Percentiles rank a stretch among this genome's conserved stretches.
Conservation (phyloP, 2,113 vertebrate genomes). For the Pygoscelis adeliae region DNA sequence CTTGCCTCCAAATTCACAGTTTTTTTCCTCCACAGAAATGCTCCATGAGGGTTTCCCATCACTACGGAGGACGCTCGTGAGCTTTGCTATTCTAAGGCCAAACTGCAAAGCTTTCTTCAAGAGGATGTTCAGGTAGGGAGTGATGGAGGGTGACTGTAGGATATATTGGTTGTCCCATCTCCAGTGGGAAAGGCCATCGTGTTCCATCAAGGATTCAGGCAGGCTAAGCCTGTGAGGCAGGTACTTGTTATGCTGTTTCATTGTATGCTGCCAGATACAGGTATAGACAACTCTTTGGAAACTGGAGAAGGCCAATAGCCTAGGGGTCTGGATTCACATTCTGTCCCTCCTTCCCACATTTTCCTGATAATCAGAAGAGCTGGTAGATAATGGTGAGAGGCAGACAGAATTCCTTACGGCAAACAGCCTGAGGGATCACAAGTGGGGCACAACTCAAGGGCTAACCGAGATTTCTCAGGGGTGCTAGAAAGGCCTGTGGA, state of each 20-base stretch:
- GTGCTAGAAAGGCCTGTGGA: not conserved
- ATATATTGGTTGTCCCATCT: not conserved
- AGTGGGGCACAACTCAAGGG: not conserved
- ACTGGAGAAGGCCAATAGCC: slow-evolving; percentile 30
- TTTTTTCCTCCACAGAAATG: not conserved
- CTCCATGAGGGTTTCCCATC: not conserved
- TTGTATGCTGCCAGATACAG: slow-evolving; percentile 12
- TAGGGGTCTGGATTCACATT: slow-evolving; percentile 50
- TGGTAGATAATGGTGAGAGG: slow-evolving; percentile 57
- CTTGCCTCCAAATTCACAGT: not conserved
- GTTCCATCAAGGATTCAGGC: not conserved
- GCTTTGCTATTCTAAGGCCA: not conserved
- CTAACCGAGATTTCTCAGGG: slow-evolving; percentile 45
- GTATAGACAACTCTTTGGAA: slow-evolving; percentile 46
- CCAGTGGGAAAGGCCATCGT: slow-evolving; percentile 28
- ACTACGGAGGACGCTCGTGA: not conserved
- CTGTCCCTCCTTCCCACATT: slow-evolving; percentile 63
- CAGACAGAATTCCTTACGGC: slow-evolving; percentile 17
- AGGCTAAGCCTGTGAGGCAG: slow-evolving; percentile 52
- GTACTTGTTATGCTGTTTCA: slow-evolving; percentile 1
- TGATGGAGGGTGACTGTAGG: not conserved
- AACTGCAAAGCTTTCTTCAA: not conserved
- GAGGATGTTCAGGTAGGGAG: not conserved
- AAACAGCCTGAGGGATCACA: slow-evolving; percentile 32
- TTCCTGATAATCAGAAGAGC: slow-evolving; percentile 30